A percentile compares a stretch with the other conserved stretches of the same genome.
phyloP scores from a whole-genome alignment of 92 coral and sea anemone species.

The Epizoanthus ramosus region DNA sequence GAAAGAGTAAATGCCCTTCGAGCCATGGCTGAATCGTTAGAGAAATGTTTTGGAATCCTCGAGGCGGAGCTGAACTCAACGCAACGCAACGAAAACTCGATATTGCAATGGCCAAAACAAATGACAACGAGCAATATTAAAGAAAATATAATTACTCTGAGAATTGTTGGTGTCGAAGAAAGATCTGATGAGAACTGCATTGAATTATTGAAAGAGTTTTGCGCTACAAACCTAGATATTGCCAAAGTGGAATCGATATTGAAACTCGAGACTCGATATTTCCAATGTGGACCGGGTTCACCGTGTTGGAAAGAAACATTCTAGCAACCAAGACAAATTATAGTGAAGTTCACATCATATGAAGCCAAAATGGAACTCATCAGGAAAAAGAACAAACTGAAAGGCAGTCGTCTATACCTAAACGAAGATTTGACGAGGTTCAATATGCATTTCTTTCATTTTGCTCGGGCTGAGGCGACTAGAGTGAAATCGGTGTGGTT shows the following conservation, averaged over 20 bases:
- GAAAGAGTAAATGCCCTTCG: conserved; percentile 7
- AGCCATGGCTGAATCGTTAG: not conserved
- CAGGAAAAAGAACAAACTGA: conserved; percentile 14
- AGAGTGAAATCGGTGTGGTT: conserved; percentile 20
- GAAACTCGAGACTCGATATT: not conserved
- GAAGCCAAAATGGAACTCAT: conserved; percentile 5
- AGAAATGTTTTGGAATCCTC: not conserved
- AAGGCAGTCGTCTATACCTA: conserved; percentile 29
- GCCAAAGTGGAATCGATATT: too few species aligned
- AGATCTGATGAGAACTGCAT: conserved; percentile 32
- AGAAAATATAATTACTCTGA: conserved; percentile 34
- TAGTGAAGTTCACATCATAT: conserved; percentile 18
- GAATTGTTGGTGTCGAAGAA: conserved; percentile 39
- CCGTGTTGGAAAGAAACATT: conserved; percentile 22
- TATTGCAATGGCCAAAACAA: conserved; percentile 24
- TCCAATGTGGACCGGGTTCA: conserved; percentile 36
- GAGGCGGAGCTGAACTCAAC: conserved; percentile 7
- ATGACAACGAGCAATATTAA: conserved; percentile 48
- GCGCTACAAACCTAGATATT: conserved; percentile 17
- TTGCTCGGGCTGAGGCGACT: conserved; percentile 16
- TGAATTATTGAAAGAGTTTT: conserved; percentile 22
- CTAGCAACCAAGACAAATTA: conserved; percentile 1
- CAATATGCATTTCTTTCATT: conserved; percentile 17
- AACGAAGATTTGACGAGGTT: conserved; percentile 43
- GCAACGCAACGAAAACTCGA: conserved; percentile 14